Base-by-base conservation (phyloP, 2,113 vertebrate genomes). In the Anoura caudifer region DNA sequence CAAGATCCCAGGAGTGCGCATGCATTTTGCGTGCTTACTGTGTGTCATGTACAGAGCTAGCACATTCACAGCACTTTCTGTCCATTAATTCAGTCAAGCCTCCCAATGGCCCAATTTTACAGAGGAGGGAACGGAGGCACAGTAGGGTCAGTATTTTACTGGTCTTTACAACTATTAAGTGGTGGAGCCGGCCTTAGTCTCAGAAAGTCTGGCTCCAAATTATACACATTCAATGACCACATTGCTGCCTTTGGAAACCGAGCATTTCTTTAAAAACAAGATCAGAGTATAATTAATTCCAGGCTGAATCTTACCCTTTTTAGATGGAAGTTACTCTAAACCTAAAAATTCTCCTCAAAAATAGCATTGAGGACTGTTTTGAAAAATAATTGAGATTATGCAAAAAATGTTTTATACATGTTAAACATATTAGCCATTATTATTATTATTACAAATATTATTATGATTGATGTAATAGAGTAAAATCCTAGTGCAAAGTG, bases 41-140 rank as follows among this genome's bases (percentile, higher is more conserved):
- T 3, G 8, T 15, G 17, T 7, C 1, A 0, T 3, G 31, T 22
- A 1, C 33, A 8, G 43, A 81, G 28, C 15, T 0, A 11, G 28
- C 10, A 1, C 38, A 12, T 41, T 22, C 16, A 45, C 54, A 38
- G 33, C 7, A 33, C 1, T 63, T 54, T 47, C 7, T 1, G 10
- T 1, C 2, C 16, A 17, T 5, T 10, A 24, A 16, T 16, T 63
- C 38, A 36, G 20, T 61, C 45, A 17, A 15, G 10, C 69, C 70
- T 56, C 33, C 5, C 3, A 26, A 31, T 3, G 38, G 41, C 3
- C 93, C 59, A 56, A n/a, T 22, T 38, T 50, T 16, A 61, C 26
- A 76, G 70, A 65, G 8, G 24, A 38, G 6, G 38, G 50, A 31
- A 26, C 1, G 13, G 13, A 56, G 28, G 24, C 3, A 11, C 0